Evolutionary conservation across 1,140 invertebrate species (phyloP).

Genomic region (Chymomyza costata): DNA sequence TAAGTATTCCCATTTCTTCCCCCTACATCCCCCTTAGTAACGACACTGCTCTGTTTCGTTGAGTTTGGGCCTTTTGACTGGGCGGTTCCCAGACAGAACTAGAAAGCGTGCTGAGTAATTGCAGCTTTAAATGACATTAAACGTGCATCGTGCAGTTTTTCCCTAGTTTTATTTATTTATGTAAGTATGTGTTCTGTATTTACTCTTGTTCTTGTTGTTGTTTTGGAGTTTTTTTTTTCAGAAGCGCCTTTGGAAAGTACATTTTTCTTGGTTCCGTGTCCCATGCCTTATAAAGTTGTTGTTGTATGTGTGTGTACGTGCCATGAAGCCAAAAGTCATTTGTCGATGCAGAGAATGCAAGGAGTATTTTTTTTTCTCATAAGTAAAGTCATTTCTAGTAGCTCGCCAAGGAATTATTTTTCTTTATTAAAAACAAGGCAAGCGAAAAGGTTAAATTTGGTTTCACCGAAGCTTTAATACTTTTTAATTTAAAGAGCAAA

Average conservation of each 20-base stretch:
- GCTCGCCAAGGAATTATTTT: conserved; percentile 53
- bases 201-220: conserved; percentile 6
- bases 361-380: conserved; percentile 40
- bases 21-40: no score
- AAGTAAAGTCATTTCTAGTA: conserved; percentile 50
- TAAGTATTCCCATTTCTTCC: no score
- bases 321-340: conserved; percentile 44
- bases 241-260: conserved; percentile 18
- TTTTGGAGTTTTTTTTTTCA: conserved; percentile 15
- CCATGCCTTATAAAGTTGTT: conserved; percentile 5
- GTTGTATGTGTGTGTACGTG: conserved; percentile 25
- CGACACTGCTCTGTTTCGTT: no score
- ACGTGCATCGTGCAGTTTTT: conserved; percentile 55
- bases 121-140: conserved; percentile 70
- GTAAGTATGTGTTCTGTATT: conserved; percentile 8
- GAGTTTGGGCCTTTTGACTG: conserved; percentile 8
- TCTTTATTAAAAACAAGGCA: conserved; percentile 41
- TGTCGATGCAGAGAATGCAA: conserved; percentile 51
- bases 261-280: conserved; percentile 19
- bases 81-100: conserved; percentile 24
- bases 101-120: conserved; percentile 65
- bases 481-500: no score
- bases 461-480: no score
- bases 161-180: conserved; percentile 27
- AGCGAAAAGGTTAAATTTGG: no score